Base-by-base conservation (phyloP, 2,113 vertebrate genomes). In the Malurus alboscapulatus region DNA sequence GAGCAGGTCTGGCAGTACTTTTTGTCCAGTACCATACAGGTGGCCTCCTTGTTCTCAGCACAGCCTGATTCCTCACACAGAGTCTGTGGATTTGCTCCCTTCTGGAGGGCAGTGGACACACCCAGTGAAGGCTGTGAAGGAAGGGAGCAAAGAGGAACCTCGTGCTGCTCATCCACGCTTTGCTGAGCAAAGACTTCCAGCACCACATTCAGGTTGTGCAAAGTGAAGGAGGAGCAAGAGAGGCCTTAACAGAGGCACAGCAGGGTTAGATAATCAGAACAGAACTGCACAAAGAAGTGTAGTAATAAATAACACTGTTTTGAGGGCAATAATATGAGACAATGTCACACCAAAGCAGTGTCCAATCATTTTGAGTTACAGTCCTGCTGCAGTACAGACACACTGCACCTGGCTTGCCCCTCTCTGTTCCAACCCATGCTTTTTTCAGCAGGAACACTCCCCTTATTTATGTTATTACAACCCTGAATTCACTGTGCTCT, bases 201-300 rank as follows among this genome's bases (percentile, higher is more conserved):
- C 9, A 32, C 2, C 13, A 51, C 8, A 55, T 51, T 10, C 8
- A 24, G 12, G 3, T n/a, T 30, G 12, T 26, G 5, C 5, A 45
- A 50, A 4, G 38, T 21, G 48, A 62, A 48, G n/a, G 24, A 75
- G 16, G 2, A 42, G 14, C 19, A 50, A 9, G 1, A 25, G 26
- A 14, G 2, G 16, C 5, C 13, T 42, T 25, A 59, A 19, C 13
- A 91, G 59, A 65, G 18, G 1, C 17, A 13, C 17, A 45, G 15
- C 3, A 36, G 10, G 17, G 7, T 32, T 10, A 32, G 0, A 0
- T 5, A 38, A 32, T 36, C n/a, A 50, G 4, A 9, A 45, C 24
- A 79, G 18, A 16, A 27, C 21, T 32, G 10, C 19, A 4, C 4
- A 68, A 67, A 69, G 38, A 38, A 38, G 38, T 38, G 11, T 11